Evolutionary conservation across 2,888 invertebrate genomes (phyloP), one percentile per base, ranked within the genome.

Genomic region (Euplexia lucipara): DNA sequence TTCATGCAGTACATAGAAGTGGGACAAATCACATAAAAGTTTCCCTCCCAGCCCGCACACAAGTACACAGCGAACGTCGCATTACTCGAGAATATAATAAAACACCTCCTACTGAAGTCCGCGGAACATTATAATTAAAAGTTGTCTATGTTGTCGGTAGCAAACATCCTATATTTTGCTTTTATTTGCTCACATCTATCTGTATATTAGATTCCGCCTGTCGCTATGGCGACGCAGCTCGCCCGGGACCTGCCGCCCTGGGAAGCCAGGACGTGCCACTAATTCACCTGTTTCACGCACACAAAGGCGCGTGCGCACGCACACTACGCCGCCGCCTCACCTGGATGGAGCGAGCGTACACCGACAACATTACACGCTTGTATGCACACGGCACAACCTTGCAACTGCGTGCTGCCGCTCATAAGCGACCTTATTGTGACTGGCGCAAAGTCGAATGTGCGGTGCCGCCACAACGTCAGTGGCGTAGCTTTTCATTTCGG

Each of bases 151-250:
- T 74, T 45, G 61, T 78, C 58, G 64, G 56, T 60, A 78, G 68
- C 61, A 74, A 78, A 64, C 80, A 74, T 78, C 78, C 70, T 80
- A 77, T 84, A 81, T 84, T 80, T 86, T 83, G 79, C 82, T 88
- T 86, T 86, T 88, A 88, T 89, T 89, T 88, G 83, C 75, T 81
- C 79, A 66, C 82, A 75, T 85, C 83, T 86, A 74, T 75, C 66
- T 79, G 72, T 84, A 86, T 88, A 89, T 90, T 86, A 86, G 86
- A 88, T 86, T 84, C 88, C 83, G 87, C 88, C 85, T 87, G 92
- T 93, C 87, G 85, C 88, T 86, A 92, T 92, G 89, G 86, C 86
- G 85, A 93, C 92, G 88, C 78, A 86, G 89, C 89, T 88, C 88
- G 86, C 86, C 89, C 89, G 89, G 90, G 87, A 66, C 84, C 75